Base-by-base conservation (phyloP, 2,888 invertebrate genomes). In the Platycheirus albimanus region DNA sequence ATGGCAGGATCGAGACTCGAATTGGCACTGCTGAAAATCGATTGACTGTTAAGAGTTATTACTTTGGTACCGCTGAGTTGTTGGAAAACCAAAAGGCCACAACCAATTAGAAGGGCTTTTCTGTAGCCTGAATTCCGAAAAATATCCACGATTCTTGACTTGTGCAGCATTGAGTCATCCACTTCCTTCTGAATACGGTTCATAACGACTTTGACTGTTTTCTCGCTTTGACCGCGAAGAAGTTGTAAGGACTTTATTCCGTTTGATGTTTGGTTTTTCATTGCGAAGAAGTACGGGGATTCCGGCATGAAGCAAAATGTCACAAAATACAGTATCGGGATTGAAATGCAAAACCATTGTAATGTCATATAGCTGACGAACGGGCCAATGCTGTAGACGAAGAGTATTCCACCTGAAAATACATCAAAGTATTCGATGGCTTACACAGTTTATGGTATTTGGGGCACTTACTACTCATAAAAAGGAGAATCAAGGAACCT, bases 41-140 rank as follows among this genome's bases (percentile, higher is more conserved):
- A 91, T 85, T 95, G 93, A 86, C 95, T 94, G 89, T 95, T 96
- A 89, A 96, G 95, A 1, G 96, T 92, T 0, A 97, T 94, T 0
- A 95, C 95, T 89, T 96, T 96, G 87, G 96, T 95, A 0, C 96
- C 96, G 0, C 94, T 94, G 81, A 96, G 92, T 90, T 98, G 97
- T 89, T 98, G 98, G 90, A 96, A 95, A 85, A 93, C 91, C 64
- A 96, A 95, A 72, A 97, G 92, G 3, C 94, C 93, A 85, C 94
- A 93, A 0, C 94, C 94, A 63, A 95, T 93, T 85, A 96, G 92
- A 87, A 97, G 93, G 0, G 96, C 96, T 87, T 94, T 95, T 85
- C 94, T 94, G 89, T 96, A 94, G 19, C 94, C 93, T 75, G 94
- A 93, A 5, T 94, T 93, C 86, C 92, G 93, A 88, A 90, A 92